These are phyloP conservation scores for Rhabditoides inermis DNA, from an alignment of 2,888 invertebrate species.

Conservation along the genomic window DNA sequence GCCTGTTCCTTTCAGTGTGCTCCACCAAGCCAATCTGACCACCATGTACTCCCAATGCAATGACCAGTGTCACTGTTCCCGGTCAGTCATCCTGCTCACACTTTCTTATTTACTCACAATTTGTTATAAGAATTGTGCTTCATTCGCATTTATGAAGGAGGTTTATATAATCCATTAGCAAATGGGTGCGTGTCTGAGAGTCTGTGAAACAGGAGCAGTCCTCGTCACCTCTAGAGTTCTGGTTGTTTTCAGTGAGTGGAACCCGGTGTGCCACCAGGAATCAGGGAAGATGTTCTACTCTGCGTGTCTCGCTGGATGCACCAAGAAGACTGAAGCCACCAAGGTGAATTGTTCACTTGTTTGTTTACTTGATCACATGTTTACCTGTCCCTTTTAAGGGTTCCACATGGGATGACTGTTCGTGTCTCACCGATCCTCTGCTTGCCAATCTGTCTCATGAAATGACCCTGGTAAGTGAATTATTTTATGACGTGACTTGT, in stretches of 20 bases:
- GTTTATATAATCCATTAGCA: slow-evolving; percentile 29
- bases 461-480: not conserved
- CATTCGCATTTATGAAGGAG: no score
- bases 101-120: no score
- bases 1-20: no score
- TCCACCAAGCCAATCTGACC: no score
- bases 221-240: no score
- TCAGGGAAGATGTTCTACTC: slow-evolving; percentile 44
- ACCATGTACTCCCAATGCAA: no score
- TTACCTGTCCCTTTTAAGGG: not conserved
- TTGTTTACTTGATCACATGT: no score
- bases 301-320: slow-evolving; percentile 48
- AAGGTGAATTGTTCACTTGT: no score
- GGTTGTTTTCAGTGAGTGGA: slow-evolving; percentile 41
- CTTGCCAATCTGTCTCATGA: not conserved
- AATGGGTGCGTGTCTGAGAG: slow-evolving; percentile 35
- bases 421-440: not conserved
- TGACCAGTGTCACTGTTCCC: no score
- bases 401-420: slow-evolving; percentile 5
- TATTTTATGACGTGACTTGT: not conserved
- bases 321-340: slow-evolving; percentile 14
- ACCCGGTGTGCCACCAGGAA: slow-evolving; percentile 41
- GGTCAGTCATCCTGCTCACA: no score
- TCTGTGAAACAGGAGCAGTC: no score
- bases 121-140: no score